Evolutionary conservation across 2,113 vertebrate genomes (phyloP).

Genomic region (Sinosuthora webbiana): DNA sequence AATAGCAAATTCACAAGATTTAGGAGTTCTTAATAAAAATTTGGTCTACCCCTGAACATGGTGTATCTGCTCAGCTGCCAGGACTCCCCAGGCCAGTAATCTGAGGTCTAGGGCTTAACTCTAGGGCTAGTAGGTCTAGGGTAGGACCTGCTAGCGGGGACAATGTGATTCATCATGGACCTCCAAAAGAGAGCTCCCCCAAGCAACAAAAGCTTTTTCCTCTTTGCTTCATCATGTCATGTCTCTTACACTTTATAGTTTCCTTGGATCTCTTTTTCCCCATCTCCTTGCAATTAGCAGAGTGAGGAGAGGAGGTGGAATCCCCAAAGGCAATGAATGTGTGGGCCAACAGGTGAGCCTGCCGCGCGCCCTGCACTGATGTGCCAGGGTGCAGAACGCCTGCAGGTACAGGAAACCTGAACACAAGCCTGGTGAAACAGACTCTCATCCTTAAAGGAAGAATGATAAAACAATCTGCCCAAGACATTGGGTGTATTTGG

Average conservation of each 20-base stretch:
- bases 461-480: background rate
- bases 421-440: accelerated
- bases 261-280: background rate
- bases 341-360: background rate
- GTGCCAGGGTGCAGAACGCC: background rate
- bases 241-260: background rate
- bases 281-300: background rate
- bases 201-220: background rate
- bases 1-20: background rate
- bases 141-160: accelerated
- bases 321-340: background rate
- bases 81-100: background rate
- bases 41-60: background rate
- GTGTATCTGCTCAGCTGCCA: background rate
- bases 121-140: too few relatives aligned
- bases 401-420: background rate
- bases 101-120: background rate
- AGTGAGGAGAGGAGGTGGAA: background rate
- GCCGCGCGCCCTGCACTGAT: background rate
- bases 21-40: background rate
- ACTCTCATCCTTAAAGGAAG: background rate
- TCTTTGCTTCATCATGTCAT: accelerated
- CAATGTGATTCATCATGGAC: background rate
- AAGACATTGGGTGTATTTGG: background rate
- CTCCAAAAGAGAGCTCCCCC: background rate